Base-by-base conservation (phyloP, 1,140 invertebrate species). In the Drosophila tani region DNA sequence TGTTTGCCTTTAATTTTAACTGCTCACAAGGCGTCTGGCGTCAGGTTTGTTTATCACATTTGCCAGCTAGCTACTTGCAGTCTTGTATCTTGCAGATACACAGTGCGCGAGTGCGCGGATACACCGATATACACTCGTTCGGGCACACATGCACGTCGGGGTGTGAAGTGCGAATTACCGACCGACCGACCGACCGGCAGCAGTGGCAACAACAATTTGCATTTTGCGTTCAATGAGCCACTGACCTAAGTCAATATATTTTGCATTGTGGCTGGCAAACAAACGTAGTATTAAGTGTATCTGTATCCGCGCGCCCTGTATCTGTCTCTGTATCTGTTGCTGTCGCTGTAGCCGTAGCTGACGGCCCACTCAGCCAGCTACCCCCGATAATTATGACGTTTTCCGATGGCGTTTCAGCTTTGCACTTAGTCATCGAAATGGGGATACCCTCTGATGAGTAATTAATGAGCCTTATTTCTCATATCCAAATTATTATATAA, bases 201-300 rank as follows among this genome's bases (percentile, higher is more conserved):
- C 70, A 82, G 66, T 65, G 82, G 58, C 69, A 86, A 87, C 71
- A 85, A 82, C 87, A 85, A 85, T 91, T 91, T 88, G 88, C 88
- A 91, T 91, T 56, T 90, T 90, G 81, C 83, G 88, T 90, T 91
- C 88, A 91, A 88, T 91, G 88, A 91, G 88, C 88, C 88, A 91
- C 88, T 91, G 88, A 91, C 88, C 88, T 91, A 91, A 81, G 88
- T 66, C 88, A 91, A 91, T 82, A 82, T 74, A 91, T 91, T 90
- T 90, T 91, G 85, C 86, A 85, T 90, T 90, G 81, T 79, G 85
- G 38, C 77, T 50, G 66, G 63, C 57, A 78, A 62, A 69, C 50
- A 55, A 70, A 78, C 71, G 73, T 75, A 64, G 71, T 75, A 68
- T 67, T 80, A 65, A 27, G 45, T 82, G 74, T 82, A 56, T 53